Conservation (phyloP, 2,113 vertebrate genomes). For the Mobula birostris region DNA sequence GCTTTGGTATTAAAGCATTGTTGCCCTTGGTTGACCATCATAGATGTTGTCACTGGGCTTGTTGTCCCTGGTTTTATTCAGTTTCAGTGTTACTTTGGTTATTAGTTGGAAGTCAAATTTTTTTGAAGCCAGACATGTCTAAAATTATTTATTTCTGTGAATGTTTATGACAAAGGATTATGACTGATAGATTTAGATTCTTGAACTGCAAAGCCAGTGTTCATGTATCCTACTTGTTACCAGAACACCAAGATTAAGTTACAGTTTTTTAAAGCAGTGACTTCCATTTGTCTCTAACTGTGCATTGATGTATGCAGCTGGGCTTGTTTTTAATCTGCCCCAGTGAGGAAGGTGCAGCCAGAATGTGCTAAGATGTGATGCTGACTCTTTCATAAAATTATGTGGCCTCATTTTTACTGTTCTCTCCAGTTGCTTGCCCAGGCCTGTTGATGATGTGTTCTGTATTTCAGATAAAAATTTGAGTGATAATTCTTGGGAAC, state of each 20-base stretch:
- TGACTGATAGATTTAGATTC: not conserved
- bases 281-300: not conserved
- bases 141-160: not conserved
- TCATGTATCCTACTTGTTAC: not conserved
- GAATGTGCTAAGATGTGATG: not conserved
- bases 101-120: not conserved
- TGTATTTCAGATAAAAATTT: not conserved
- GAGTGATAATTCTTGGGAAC: not conserved
- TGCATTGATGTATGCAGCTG: not conserved
- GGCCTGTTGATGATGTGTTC: not conserved
- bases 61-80: not conserved
- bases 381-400: not conserved
- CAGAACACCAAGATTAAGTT: conserved; percentile 1
- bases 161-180: not conserved
- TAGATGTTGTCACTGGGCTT: no score
- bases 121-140: not conserved
- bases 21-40: not conserved
- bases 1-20: not conserved
- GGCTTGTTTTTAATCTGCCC: not conserved
- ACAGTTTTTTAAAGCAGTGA: not conserved
- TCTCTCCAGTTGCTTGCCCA: not conserved
- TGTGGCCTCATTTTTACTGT: not conserved
- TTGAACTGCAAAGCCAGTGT: not conserved
- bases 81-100: not conserved
- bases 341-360: not conserved